Evolutionary conservation across 2,113 vertebrate species (phyloP).

Genomic region (Sigmodon hispidus): DNA sequence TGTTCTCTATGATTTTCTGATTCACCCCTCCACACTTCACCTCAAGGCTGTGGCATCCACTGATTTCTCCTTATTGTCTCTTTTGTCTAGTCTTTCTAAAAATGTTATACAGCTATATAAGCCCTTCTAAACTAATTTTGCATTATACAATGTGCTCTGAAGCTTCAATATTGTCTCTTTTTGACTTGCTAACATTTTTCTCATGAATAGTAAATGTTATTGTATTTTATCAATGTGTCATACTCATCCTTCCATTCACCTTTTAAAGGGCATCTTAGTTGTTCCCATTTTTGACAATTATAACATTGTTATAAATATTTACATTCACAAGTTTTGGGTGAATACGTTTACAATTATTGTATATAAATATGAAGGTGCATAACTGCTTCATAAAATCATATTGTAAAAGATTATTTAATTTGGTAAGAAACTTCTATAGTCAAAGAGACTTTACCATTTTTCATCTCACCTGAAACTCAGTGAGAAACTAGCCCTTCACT

Average conservation of each 20-base stretch:
- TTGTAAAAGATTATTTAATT: neutral
- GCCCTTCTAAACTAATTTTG: neutral
- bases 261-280: neutral
- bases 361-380: neutral
- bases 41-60: neutral
- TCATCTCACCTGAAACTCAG: neutral
- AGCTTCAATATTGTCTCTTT: neutral
- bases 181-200: neutral
- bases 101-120: neutral
- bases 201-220: neutral
- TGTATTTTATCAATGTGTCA: neutral
- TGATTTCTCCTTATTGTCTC: neutral
- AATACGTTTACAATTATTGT: neutral
- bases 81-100: neutral
- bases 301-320: neutral
- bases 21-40: no score
- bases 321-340: neutral
- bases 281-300: conserved; percentile 23
- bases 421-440: neutral
- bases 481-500: neutral
- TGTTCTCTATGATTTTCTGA: neutral
- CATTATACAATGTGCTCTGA: neutral
- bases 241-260: neutral
- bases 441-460: neutral
- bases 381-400: neutral